phyloP scores from a whole-genome alignment of 2,797 vertebrate species.

The Lagocephalus sceleratus region DNA sequence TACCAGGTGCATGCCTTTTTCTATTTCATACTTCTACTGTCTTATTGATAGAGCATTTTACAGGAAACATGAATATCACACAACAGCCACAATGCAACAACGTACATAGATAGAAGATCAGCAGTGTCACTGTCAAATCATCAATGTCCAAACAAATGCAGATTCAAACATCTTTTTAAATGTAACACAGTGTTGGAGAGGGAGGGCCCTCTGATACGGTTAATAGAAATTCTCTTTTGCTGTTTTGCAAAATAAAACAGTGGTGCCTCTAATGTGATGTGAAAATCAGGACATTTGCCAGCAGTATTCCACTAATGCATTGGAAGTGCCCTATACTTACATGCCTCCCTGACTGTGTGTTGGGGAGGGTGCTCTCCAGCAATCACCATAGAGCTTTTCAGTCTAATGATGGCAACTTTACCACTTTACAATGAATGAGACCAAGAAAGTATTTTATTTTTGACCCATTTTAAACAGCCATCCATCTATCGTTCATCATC shows the following conservation, averaged over 20 bases:
- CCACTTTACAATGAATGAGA: conserved; percentile 42
- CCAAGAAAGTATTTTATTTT: no score
- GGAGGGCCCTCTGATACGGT: conserved; percentile 34
- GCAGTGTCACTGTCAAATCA: no score
- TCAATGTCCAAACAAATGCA: no score
- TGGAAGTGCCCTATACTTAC: conserved; percentile 30
- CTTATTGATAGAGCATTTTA: background rate
- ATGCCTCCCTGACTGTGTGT: conserved; percentile 22
- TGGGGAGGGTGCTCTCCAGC: conserved; percentile 18
- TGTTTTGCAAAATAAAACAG: conserved; percentile 16
- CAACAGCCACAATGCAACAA: no score
- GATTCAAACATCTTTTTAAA: no score
- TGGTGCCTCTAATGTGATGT: no score
- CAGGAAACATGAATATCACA: conserved; percentile 1
- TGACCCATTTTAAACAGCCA: no score
- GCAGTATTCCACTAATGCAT: conserved; percentile 42
- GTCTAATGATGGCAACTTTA: conserved; percentile 53
- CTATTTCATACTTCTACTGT: background rate
- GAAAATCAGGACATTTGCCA: conserved; percentile 64
- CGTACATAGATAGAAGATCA: no score
- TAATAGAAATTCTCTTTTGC: conserved; percentile 27
- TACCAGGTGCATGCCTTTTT: conserved; percentile 82
- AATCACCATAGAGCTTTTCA: conserved; percentile 61
- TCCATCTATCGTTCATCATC: no score
- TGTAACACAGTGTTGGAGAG: conserved; percentile 14